phyloP scores from a whole-genome alignment of 2,797 vertebrate genomes.

The Rhincodon typus region DNA sequence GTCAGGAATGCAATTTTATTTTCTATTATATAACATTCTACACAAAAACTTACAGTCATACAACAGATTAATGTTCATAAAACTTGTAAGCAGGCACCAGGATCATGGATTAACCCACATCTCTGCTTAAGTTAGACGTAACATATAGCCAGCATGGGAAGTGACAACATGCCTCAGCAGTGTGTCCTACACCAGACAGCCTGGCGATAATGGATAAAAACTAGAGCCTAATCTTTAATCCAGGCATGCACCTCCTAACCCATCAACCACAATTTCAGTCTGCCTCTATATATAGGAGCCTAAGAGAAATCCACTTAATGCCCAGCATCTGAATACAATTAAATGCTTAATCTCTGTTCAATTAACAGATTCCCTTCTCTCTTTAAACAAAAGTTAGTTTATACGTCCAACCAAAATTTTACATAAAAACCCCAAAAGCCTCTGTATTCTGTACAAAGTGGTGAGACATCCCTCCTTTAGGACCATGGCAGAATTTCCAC shows the following conservation, averaged over 20 bases:
- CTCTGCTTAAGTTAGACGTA: neutral
- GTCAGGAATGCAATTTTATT: neutral
- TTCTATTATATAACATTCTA: neutral
- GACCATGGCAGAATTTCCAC: neutral
- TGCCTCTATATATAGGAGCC: neutral
- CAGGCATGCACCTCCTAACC: neutral
- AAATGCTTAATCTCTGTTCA: neutral
- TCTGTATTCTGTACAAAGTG: neutral
- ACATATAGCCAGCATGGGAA: neutral
- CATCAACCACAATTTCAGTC: neutral
- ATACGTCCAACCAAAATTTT: neutral
- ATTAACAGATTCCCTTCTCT: neutral
- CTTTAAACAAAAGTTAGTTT: neutral
- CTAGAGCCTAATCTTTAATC: neutral
- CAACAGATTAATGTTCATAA: too few species aligned
- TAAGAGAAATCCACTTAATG: neutral
- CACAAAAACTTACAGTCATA: neutral
- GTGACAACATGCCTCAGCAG: neutral
- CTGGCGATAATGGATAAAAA: neutral
- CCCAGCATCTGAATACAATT: neutral
- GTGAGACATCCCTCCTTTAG: neutral
- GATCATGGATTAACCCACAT: neutral
- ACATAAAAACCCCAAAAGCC: neutral
- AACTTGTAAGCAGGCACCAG: neutral
- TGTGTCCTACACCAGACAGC: neutral